Evolutionary conservation across 2,797 vertebrate genomes (phyloP), one percentile per base, ranked within the genome.

Genomic region (Cuculus canorus): DNA sequence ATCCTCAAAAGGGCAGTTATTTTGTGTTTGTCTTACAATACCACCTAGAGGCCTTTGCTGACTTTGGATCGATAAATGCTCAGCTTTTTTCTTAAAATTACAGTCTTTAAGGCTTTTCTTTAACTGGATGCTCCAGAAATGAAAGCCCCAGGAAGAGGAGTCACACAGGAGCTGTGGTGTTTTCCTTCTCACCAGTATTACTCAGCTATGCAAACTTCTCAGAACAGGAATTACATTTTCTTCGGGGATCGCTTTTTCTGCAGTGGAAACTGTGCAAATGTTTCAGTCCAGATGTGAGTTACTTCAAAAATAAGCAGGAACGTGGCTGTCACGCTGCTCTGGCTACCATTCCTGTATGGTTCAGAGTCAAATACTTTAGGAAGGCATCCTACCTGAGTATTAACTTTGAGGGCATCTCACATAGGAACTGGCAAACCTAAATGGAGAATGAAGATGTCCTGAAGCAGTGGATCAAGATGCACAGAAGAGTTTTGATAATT

Each of bases 21-120:
- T 94, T 92, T 60, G 83, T 60, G 53, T 95, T 96, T 94, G 78
- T 89, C 64, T 85, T 78, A 48, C 1, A 88, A 90, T 77, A 95
- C 68, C 78, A 92, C 71, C 90, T 84, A 80, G 66, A 95, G 88
- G 84, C 65, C 83, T 85, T 54, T n/a, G 61, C 30, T 56, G 60
- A 85, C 52, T 60, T 60, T 6, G 35, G 70, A 80, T 43, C 28
- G 61, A 23, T 30, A 73, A 72, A 45, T 0, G 2, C 22, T 69
- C 32, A n/a, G 15, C 7, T 68, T 80, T 80, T 71, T 63, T 59
- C 45, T 72, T 39, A 63, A 73, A 69, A 81, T 16, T 5, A 0
- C 8, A 23, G 22, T 64, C 32, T 63, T 77, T 45, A 45, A 77
- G 60, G 60, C 47, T 78, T 78, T 86, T 72, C 32, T 72, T 52